Evolutionary conservation across 2,888 invertebrate species (phyloP), one percentile per base, ranked within the genome.

Genomic region (Heliothis peltigera): DNA sequence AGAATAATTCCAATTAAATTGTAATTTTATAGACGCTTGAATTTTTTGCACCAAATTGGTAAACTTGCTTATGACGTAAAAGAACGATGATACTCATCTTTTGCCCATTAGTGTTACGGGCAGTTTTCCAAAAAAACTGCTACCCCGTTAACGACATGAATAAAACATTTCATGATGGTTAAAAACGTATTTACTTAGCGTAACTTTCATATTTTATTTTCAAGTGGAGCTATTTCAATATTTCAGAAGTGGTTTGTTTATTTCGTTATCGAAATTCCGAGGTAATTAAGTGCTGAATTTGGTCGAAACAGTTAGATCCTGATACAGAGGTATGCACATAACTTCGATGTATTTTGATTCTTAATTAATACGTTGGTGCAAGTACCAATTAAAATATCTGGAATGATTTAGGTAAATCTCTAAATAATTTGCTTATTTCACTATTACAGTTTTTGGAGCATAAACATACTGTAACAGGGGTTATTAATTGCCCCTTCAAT

Each of bases 81-180:
- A 22, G 8, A 56, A 43, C 18, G 39, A 46, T 51, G 32, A 44
- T 18, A 44, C 39, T 7, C 55, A 35, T 44, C 49, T 8, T 32
- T 18, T 21, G 39, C 35, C 28, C 35, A 51, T 47, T 58, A 52
- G 15, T 48, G 52, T 28, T 42, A 56, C 53, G 55, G 64, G 55
- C 42, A 70, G 17, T 48, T 49, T 48, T 59, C 64, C 52, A 75
- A 76, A 72, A 76, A 72, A 69, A 53, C 15, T 8, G 7, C n/a
- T 49, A 17, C 7, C 4, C 25, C n/a, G 43, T 53, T 59, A 55
- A 55, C 35, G 44, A 55, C 44, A 72, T 70, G 42, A 76, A 70
- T 75, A 56, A 64, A 64, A 70, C 64, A 69, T 58, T 69, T 32
- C 0, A 7, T 25, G 8, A n/a, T 70, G 52, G 51, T 72, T 64